Percentiles rank a stretch among this genome's conserved stretches.
Conservation (phyloP, 2,797 vertebrate species). For the Nyctibius grandis region DNA sequence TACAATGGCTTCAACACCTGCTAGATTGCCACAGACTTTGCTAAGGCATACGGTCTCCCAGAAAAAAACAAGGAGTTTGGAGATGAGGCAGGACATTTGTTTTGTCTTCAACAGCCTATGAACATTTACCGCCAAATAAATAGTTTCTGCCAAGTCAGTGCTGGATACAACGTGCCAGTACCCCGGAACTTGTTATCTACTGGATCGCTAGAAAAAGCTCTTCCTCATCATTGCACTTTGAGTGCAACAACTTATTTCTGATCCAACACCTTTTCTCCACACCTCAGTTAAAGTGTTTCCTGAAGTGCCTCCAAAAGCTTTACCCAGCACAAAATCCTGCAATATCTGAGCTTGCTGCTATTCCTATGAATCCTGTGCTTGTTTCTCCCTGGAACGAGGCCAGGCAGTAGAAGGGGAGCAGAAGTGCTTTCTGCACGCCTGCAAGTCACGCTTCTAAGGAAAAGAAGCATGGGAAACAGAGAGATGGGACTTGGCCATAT, state of each 20-base stretch:
- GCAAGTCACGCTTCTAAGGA: neutral
- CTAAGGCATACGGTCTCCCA: neutral
- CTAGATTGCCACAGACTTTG: neutral
- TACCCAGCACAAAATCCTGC: neutral
- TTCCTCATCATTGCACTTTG: neutral
- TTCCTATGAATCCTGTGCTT: neutral
- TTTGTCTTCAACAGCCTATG: neutral
- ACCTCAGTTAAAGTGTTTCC: neutral
- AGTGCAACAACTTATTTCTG: neutral
- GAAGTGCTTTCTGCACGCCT: neutral
- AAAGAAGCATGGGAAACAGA: neutral
- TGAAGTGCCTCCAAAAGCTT: neutral
- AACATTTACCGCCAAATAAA: neutral
- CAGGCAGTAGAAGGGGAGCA: neutral
- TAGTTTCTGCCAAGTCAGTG: neutral
- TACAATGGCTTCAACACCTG: neutral
- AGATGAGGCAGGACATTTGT: neutral
- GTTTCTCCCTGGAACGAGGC: neutral
- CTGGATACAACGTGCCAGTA: neutral
- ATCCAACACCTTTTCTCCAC: neutral
- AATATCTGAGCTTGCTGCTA: neutral
- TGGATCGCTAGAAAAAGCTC: neutral
- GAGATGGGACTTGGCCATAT: neutral
- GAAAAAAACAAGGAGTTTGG: neutral
- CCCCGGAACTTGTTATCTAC: neutral